Evolutionary conservation across 2,888 invertebrate genomes (phyloP), one percentile per base, ranked within the genome.

Genomic region (Athalia rosae): DNA sequence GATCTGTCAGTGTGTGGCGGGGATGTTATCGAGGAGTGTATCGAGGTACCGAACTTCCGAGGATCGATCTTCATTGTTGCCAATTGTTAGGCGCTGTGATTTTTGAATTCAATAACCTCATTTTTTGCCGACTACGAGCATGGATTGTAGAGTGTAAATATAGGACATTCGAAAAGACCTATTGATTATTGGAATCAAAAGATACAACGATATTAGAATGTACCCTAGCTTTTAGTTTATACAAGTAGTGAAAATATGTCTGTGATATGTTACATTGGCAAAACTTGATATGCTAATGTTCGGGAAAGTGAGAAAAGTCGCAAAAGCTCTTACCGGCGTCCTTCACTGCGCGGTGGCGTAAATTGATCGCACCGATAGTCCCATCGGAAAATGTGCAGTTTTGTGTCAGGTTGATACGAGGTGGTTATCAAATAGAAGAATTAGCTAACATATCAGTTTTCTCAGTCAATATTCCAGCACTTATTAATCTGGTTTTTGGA

Each of bases 341-440:
- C 50, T 71, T 71, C n/a, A 71, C 71, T 71, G 71, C 71, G 71
- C 71, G 71, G 71, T 45, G 56, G 71, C 15, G 45, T 58, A 13
- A 71, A 71, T 71, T 71, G 71, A 71, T 71, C 71, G 58, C 58
- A 71, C 71, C 7, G 56, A 56, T 71, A 11, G 43, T 58, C 7
- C n/a, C n/a, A 45, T 58, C 56, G 45, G 45, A 71, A 45, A 45
- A 58, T 58, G 71, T 28, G 58, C 58, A 45, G 71, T 45, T 43
- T 71, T 58, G 71, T 43, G 13, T 71, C 56, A 58, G 56, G 56
- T 58, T 28, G 45, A 71, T n/a, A 56, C 11, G 71, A 58, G 58
- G 71, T 71, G 58, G 28, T 58, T 13, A 45, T 58, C 15, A 71
- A 43, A 71, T 7, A 45, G 7, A 71, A 15, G 45, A 53, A 71